Evolutionary conservation across 2,113 vertebrate genomes (phyloP), one percentile per base, ranked within the genome.

Genomic region (Raja brachyura): DNA sequence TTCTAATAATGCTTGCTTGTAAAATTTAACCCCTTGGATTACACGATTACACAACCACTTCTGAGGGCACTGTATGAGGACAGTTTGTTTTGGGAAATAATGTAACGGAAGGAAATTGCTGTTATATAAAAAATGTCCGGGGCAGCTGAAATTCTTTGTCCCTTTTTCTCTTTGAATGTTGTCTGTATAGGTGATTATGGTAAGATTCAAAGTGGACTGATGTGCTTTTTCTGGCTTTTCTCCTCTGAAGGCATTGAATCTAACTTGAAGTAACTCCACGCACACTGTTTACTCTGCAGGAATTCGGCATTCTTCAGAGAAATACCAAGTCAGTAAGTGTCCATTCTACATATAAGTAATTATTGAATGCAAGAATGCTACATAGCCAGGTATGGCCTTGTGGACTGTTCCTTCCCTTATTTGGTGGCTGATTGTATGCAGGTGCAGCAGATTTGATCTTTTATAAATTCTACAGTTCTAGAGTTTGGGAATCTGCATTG

Each of bases 271-370:
- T n/a, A n/a, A n/a, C 81, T 86, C 54, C 28, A 85, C 81, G 28
- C 54, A 61, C n/a, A 59, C 22, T 28, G 81, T 86, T 86, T 28
- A 14, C 25, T 28, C 56, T 86, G 56, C 56, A n/a, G 54, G 25
- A 86, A 61, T 28, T 0, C 10, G 4, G 11, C 81, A 61, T 61
- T 86, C 54, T 86, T 61, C 54, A 61, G 56, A 56, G 59, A 6
- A n/a, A 86, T 86, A 61, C 56, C 81, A 85, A 85, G 54, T 56
- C 81, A 86, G 81, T 86, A 86, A 86, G 81, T 86, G 81, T 61
- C 56, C 56, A n/a, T 61, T 86, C 81, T 86, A n/a, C 81, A 22
- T 85, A 14, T 61, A 10, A n/a, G 7, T 61, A 11, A 86, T 4
- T 86, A 14, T 25, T 61, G 56, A 25, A 3, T 61, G 56, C 28